Percentiles rank a stretch among this genome's conserved stretches.
phyloP scores from a whole-genome alignment of 2,113 vertebrate species.

The Cryptoleucopteryx plumbea region DNA sequence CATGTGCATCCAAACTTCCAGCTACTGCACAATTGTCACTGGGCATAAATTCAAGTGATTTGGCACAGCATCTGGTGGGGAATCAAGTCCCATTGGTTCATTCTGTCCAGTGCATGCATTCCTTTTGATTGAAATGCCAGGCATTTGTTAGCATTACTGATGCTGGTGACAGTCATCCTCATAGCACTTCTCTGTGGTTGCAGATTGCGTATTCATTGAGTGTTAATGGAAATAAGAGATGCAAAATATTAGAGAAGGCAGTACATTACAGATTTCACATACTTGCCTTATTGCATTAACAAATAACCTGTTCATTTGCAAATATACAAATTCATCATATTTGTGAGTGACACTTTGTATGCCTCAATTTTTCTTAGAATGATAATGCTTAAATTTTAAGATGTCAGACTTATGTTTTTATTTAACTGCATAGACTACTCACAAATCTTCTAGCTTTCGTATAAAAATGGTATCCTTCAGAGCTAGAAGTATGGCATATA shows the following conservation, averaged over 20 bases:
- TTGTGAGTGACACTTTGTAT: neutral
- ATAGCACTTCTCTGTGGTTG: neutral
- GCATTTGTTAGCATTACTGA: constrained; percentile 33
- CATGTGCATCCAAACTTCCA: constrained; percentile 62
- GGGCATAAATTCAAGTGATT: constrained; percentile 69
- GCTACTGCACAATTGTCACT: constrained; percentile 61
- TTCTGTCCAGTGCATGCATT: constrained; percentile 56
- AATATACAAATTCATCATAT: constrained; percentile 13
- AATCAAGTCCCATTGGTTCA: constrained; percentile 45
- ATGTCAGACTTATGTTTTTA: neutral
- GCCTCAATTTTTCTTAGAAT: neutral
- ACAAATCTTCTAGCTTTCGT: neutral
- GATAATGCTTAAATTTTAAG: neutral
- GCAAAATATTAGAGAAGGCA: neutral
- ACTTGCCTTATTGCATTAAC: constrained; percentile 31
- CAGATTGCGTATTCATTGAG: neutral
- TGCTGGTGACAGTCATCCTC: constrained; percentile 37
- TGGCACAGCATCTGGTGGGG: constrained; percentile 54
- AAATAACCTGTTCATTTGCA: constrained; percentile 61
- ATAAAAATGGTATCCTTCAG: neutral
- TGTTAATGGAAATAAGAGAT: neutral
- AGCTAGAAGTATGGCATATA: neutral
- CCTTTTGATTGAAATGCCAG: constrained; percentile 65
- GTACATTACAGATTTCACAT: neutral
- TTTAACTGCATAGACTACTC: neutral